Base-by-base conservation (phyloP, 2,113 vertebrate genomes). In the Isurus oxyrinchus region DNA sequence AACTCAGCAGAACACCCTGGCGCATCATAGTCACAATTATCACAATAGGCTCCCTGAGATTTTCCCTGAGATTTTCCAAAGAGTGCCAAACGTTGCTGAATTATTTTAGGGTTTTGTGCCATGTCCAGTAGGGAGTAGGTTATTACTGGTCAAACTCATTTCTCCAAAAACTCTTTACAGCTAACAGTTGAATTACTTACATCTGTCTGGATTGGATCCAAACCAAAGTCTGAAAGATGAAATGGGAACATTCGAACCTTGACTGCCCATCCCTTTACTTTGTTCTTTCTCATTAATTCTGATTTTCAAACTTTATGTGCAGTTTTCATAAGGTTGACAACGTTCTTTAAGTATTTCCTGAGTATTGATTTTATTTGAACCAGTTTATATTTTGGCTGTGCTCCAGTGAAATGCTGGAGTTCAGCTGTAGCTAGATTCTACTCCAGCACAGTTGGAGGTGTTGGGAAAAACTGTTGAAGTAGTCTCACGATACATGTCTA, bases 191-290 rank as follows among this genome's bases (percentile, higher is more conserved):
- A 95, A 95, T 16, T 27, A 69, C 94, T 72, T 95, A 7, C 66
- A 95, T 69, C 14, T 94, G 93, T 44, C 93, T 94, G 91, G 91
- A 94, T 40, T 44, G 61, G 53, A 66, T 59, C n/a, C 61, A 93
- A 93, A 59, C 3, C 27, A 94, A 61, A 67, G 93, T 49, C 44
- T 19, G 23, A 95, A 95, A 31, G 94, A 95, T 53, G 44, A 63
- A 63, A 63, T 66, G 5, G 59, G 40, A 66, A 63, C 14, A 95
- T 72, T 72, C 11, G 61, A 49, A 69, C 21, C 25, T 72, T 95
- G 44, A 95, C 66, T 49, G 44, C 94, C 66, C 66, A 67, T 76
- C 94, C 27, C 31, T 95, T 72, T 53, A 61, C 94, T 53, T 55
- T 95, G 63, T 55, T 55, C 63, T 66, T 67, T 44, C 91, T 53